phyloP scores from a whole-genome alignment of 1,140 invertebrate genomes.

The Microplitis mediator region DNA sequence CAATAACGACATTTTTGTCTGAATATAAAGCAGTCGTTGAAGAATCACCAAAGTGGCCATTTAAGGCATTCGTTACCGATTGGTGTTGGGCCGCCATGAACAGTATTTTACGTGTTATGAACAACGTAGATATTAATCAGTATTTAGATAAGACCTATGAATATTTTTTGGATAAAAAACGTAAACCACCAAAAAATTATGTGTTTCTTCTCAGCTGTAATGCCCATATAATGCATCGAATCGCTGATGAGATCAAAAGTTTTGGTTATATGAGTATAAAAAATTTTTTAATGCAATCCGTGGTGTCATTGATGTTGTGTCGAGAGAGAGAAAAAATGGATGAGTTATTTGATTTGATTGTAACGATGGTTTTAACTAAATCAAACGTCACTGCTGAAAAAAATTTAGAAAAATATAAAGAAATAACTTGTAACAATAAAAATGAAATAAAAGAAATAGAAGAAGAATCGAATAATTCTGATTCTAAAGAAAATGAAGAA shows the following conservation, averaged over 20 bases:
- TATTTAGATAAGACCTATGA: not conserved
- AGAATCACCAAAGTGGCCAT: not conserved
- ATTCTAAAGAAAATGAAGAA: too few relatives aligned
- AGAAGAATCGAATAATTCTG: too few relatives aligned
- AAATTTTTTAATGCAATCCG: not conserved
- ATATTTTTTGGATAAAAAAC: not conserved
- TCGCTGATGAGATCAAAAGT: not conserved
- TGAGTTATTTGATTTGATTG: not conserved
- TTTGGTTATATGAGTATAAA: not conserved
- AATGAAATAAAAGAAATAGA: too few relatives aligned
- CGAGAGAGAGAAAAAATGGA: not conserved
- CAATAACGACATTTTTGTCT: not conserved
- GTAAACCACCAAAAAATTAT: not conserved
- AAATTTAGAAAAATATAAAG: too few relatives aligned
- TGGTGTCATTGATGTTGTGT: not conserved
- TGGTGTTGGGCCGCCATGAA: not conserved
- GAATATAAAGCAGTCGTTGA: not conserved
- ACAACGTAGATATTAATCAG: not conserved
- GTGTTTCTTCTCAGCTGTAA: not conserved
- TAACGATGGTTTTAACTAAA: too few relatives aligned
- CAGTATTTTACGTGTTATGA: not conserved
- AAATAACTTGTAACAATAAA: too few relatives aligned
- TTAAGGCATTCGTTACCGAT: not conserved
- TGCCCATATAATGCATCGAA: not conserved
- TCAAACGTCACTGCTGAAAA: too few relatives aligned